Evolutionary conservation across 2,888 invertebrate genomes (phyloP), one percentile per base, ranked within the genome.

Genomic region (Argyresthia albistria): DNA sequence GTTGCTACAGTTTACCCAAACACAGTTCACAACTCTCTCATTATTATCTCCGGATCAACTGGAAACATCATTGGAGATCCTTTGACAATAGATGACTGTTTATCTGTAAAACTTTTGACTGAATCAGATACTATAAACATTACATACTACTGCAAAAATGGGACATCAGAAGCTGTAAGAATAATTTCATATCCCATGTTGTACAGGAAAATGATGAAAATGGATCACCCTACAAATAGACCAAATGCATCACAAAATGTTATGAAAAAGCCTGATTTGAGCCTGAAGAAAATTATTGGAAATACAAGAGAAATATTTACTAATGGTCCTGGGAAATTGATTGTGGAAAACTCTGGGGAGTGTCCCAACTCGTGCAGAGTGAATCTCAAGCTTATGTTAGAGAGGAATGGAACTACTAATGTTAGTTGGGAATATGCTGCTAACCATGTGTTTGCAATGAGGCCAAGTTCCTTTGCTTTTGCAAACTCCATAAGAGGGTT

Each of bases 281-380:
- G 88, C n/a, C 83, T 90, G 57, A 88, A 89, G 54, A 88, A 88
- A 62, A 89, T 84, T 53, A 88, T 88, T 53, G 89, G 89, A 8
- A 87, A 88, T 35, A 89, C 90, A 48, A 78, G 89, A 55, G 89
- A 89, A 63, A 87, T 89, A 56, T 91, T 89, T 60, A 80, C 88
- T 0, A 88, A 91, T 50, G 91, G 90, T 46, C 90, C 90, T 0
- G 89, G 91, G 0, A 90, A 91, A 64, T 70, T 94, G n/a, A 88
- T 90, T 50, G 89, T 94, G 2, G 90, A 92, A 65, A 95, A 95
- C 69, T 84, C 88, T 35, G 94, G 93, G 1, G 88, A 87, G 57
- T 95, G 94, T 61, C 94, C 94, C 0, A 89, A 89, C 15, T 88
- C 91, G 54, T 92, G 92, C 66, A 89, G 90, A 62, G 91, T 92